Evolutionary conservation across 2,888 invertebrate species (phyloP).

Genomic region (Brenthis ino): DNA sequence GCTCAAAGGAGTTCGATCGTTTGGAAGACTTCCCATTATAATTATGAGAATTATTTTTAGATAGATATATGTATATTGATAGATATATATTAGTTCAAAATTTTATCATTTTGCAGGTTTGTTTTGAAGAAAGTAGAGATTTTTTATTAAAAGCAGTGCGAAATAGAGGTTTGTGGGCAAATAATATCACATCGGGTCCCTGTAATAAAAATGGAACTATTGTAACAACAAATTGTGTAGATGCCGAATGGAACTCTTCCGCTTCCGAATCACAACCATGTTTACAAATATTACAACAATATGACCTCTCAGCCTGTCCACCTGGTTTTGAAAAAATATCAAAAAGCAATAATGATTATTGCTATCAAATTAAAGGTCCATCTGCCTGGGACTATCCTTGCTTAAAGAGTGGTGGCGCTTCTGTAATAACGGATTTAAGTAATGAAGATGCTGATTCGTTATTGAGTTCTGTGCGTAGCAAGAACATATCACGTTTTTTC

Average conservation of each 20-base stretch:
- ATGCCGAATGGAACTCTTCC: conserved; percentile 57
- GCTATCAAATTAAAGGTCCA: conserved; percentile 58
- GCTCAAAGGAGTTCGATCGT: too few species aligned
- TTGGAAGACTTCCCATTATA: too few species aligned
- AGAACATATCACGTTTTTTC: conserved; percentile 54
- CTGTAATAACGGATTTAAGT: conserved; percentile 64
- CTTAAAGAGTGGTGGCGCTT: conserved; percentile 65
- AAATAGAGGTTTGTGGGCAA: conserved; percentile 53
- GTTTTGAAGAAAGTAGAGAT: conserved; percentile 58
- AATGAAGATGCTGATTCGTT: conserved; percentile 54
- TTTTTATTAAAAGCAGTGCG: conserved; percentile 61
- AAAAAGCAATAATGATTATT: conserved; percentile 56
- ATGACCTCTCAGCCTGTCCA: conserved; percentile 60
- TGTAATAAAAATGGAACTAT: conserved; percentile 57
- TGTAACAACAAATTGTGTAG: conserved; percentile 63
- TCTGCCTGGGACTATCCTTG: conserved; percentile 68
- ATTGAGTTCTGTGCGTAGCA: conserved; percentile 53
- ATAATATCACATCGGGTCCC: conserved; percentile 58
- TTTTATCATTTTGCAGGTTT: conserved; percentile 53
- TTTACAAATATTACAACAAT: conserved; percentile 51
- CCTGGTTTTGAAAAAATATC: conserved; percentile 62
- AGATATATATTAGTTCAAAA: background rate
- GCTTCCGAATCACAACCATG: conserved; percentile 56
- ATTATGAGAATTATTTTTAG: background rate
- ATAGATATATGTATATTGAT: background rate